Percentiles rank a stretch among this genome's conserved stretches.
phyloP scores from a whole-genome alignment of 1,140 invertebrate species.

The Agrypnia vestita region DNA sequence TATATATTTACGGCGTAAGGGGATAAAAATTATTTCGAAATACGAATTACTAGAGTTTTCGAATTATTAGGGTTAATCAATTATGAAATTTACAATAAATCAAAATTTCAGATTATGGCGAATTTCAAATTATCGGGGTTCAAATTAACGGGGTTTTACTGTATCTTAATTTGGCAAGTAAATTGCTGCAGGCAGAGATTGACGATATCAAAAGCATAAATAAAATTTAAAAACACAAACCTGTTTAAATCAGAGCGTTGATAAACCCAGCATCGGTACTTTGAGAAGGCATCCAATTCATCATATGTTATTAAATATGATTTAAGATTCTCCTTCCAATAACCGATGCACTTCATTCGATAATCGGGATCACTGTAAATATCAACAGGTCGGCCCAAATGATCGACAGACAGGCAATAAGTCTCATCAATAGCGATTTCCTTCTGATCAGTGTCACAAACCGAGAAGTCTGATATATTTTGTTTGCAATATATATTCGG shows the following conservation, averaged over 20 bases:
- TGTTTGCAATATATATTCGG: slow-evolving; percentile 94
- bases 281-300: slow-evolving; percentile 95
- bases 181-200: not conserved
- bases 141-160: no score
- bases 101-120: no score
- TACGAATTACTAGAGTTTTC: no score
- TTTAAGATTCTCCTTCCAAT: slow-evolving; percentile 98
- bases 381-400: slow-evolving; percentile 92
- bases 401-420: slow-evolving; percentile 96
- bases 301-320: slow-evolving; percentile 98
- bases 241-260: slow-evolving; percentile 94
- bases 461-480: slow-evolving; percentile 95
- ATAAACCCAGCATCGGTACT: slow-evolving; percentile 98
- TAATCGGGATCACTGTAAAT: slow-evolving; percentile 98
- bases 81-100: no score
- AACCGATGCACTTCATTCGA: slow-evolving; percentile 97
- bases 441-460: slow-evolving; percentile 94
- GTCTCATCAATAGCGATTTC: slow-evolving; percentile 95
- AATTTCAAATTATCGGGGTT: no score
- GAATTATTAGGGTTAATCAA: no score
- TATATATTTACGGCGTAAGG: no score
- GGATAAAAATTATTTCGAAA: no score
- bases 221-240: slow-evolving; percentile 56
- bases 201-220: not conserved
- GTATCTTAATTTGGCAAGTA: not conserved